Evolutionary conservation across 2,113 vertebrate species (phyloP).

Genomic region (Epinephelus fuscoguttatus): DNA sequence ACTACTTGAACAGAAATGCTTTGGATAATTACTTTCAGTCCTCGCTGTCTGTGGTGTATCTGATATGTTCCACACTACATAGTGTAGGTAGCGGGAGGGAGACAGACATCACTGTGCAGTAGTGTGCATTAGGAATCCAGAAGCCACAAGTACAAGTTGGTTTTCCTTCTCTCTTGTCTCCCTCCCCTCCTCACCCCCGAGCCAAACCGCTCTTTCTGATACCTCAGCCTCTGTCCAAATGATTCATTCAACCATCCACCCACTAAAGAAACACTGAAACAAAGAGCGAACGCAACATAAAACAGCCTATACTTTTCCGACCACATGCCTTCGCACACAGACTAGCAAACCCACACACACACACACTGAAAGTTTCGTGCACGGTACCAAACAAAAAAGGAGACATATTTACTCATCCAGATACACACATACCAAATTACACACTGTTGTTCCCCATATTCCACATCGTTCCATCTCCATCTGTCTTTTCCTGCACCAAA

Average conservation of each 20-base stretch:
- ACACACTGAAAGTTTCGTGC: conserved; percentile 25
- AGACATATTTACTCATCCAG: conserved; percentile 54
- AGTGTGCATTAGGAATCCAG: conserved; percentile 62
- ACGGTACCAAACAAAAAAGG: conserved; percentile 20
- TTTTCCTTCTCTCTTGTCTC: conserved; percentile 62
- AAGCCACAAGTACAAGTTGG: conserved; percentile 78
- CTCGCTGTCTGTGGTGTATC: conserved; percentile 40
- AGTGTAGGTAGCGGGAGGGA: conserved; percentile 42
- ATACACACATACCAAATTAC: conserved; percentile 43
- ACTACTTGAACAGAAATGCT: conserved; percentile 21
- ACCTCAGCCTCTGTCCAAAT: conserved; percentile 72
- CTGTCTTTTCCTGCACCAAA: conserved; percentile 42
- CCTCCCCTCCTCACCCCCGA: conserved; percentile 25
- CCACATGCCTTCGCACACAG: conserved; percentile 28
- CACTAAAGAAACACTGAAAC: conserved; percentile 76
- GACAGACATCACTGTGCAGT: conserved; percentile 49
- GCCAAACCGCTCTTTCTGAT: conserved; percentile 75
- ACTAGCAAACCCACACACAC: conserved; percentile 21
- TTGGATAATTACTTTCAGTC: conserved; percentile 50
- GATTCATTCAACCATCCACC: conserved; percentile 77
- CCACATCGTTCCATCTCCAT: conserved; percentile 47
- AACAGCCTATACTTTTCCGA: conserved; percentile 75
- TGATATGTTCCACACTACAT: conserved; percentile 50
- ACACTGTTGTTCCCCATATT: conserved; percentile 42
- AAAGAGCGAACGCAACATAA: conserved; percentile 70